Conservation (phyloP, 2,797 vertebrate genomes). For the Emydoidea blandingii region DNA sequence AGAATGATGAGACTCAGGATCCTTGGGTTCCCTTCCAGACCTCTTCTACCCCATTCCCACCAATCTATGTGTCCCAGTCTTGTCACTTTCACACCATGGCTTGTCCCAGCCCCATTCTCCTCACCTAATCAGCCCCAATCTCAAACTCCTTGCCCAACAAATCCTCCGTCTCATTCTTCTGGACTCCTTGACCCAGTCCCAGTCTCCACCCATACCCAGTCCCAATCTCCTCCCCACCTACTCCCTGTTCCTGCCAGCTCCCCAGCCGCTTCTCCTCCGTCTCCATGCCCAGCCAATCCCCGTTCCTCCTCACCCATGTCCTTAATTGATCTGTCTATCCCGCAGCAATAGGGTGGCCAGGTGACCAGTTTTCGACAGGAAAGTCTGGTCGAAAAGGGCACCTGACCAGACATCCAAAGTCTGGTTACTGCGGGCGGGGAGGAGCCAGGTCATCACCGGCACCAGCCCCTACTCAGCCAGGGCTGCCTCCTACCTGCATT, state of each 20-base stretch:
- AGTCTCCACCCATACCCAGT: not conserved
- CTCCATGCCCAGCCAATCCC: not conserved
- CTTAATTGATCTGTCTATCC: not conserved
- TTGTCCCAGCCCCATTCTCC: not conserved
- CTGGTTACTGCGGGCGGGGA: too few species aligned
- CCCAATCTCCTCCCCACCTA: not conserved
- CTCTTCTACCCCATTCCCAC: not conserved
- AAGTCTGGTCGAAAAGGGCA: too few species aligned
- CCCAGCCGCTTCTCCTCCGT: not conserved
- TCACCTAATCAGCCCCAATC: not conserved
- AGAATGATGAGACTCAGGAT: not conserved
- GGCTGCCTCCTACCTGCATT: too few species aligned
- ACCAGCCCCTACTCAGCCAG: too few species aligned
- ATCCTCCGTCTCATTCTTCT: not conserved
- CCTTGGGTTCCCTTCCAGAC: not conserved
- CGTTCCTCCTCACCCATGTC: not conserved
- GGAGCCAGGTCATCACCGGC: too few species aligned
- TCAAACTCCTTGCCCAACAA: not conserved
- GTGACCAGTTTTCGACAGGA: too few species aligned
- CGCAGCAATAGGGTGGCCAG: too few species aligned
- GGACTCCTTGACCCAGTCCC: not conserved
- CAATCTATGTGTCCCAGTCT: not conserved
- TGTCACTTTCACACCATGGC: not conserved
- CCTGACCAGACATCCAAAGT: too few species aligned
- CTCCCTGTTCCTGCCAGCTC: not conserved